These are phyloP conservation scores for Hypercompe scribonia DNA, from an alignment of 2,888 invertebrate species.

Conservation along the genomic window DNA sequence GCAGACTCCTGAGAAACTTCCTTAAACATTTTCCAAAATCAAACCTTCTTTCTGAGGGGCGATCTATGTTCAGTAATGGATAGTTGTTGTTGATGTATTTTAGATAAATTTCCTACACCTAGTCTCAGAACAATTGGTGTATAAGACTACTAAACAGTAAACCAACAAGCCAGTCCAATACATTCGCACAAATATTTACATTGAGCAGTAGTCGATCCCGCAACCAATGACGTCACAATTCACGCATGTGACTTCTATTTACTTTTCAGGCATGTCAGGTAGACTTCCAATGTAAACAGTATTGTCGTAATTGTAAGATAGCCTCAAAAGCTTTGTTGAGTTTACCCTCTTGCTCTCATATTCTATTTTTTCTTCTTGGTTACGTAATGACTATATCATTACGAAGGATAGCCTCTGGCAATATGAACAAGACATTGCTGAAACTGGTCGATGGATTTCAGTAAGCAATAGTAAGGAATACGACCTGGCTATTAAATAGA, in stretches of 20 bases:
- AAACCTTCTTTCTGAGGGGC: no score
- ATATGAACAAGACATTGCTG: not conserved
- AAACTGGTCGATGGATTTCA: slow-evolving; percentile 1
- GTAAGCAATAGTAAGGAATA: not conserved
- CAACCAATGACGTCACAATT: not conserved
- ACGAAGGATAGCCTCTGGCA: not conserved
- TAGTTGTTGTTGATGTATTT: no score
- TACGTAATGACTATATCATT: not conserved
- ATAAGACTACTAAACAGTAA: no score
- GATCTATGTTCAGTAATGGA: no score
- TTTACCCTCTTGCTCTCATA: no score
- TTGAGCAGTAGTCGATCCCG: not conserved
- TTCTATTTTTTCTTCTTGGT: not conserved
- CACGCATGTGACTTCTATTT: not conserved
- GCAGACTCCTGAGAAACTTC: no score
- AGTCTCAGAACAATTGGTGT: no score
- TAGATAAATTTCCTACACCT: no score
- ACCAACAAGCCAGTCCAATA: not conserved
- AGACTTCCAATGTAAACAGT: not conserved
- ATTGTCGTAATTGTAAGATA: not conserved
- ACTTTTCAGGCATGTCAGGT: no score
- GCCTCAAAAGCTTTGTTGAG: not conserved
- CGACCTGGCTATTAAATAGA: slow-evolving; percentile 16
- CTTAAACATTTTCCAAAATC: no score
- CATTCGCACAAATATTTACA: not conserved